Percentiles rank a stretch among this genome's conserved stretches.
These are phyloP conservation scores for Formica selysi DNA, from an alignment of 1,140 invertebrate species.

Conservation along the genomic window DNA sequence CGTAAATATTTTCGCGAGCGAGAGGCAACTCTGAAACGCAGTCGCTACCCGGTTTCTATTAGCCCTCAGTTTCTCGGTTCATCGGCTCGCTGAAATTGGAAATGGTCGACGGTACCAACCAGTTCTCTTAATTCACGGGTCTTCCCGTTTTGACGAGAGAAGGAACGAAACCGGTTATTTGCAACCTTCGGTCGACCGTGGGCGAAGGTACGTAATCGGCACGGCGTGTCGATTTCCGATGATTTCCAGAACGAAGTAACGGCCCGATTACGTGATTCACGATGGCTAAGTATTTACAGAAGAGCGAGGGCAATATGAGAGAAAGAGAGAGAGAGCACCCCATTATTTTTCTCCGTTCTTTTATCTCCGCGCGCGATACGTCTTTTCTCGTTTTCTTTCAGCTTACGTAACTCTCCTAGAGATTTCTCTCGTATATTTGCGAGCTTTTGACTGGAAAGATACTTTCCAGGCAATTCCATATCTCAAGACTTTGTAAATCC, in stretches of 20 bases:
- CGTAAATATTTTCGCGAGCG: conserved; percentile 49
- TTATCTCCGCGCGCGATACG: neutral
- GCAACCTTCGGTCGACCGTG: conserved; percentile 26
- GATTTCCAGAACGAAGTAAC: conserved; percentile 27
- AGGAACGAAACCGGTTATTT: conserved; percentile 49
- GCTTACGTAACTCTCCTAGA: neutral
- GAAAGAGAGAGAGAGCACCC: neutral
- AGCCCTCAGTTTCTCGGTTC: conserved; percentile 36
- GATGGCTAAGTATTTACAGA: neutral
- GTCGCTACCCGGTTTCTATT: conserved; percentile 25
- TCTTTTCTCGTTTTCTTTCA: neutral
- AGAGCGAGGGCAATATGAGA: conserved; percentile 5
- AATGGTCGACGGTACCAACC: conserved; percentile 37
- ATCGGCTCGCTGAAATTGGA: conserved; percentile 53
- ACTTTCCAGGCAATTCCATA: neutral
- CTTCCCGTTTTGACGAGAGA: neutral
- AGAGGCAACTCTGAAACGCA: neutral
- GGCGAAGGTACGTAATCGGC: neutral
- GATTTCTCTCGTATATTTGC: conserved; percentile 2
- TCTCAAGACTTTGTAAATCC: neutral
- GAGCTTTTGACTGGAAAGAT: conserved; percentile 2
- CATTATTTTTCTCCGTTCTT: conserved; percentile 13
- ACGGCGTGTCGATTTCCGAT: conserved; percentile 38
- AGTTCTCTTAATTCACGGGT: conserved; percentile 37
- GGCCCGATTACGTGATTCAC: conserved; percentile 42